phyloP scores from a whole-genome alignment of 1,140 invertebrate genomes.

The Drosophila suzukii region DNA sequence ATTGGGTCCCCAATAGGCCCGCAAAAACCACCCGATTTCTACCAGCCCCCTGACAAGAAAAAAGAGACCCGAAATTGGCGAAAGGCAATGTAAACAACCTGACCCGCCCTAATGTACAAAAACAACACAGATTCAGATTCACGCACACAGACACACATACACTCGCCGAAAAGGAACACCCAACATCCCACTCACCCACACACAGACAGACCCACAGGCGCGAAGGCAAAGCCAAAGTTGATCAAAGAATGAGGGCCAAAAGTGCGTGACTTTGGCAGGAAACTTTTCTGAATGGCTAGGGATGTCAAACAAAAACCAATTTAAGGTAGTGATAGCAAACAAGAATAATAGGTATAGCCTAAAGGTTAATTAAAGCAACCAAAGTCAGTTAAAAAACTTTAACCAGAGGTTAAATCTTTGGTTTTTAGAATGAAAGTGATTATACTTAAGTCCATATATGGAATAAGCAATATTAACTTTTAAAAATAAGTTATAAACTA shows the following conservation, averaged over 20 bases:
- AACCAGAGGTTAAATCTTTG: too few relatives aligned
- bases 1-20: constrained; percentile 52
- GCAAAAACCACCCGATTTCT: constrained; percentile 8
- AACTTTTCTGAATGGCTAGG: constrained; percentile 39
- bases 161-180: neutral
- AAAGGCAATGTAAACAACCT: constrained; percentile 66
- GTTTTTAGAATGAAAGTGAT: too few relatives aligned
- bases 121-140: constrained; percentile 24
- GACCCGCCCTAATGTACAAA: constrained; percentile 77
- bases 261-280: constrained; percentile 66
- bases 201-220: constrained; percentile 7
- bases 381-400: too few relatives aligned
- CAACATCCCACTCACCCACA: constrained; percentile 7
- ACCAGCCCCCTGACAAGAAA: neutral
- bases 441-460: too few relatives aligned
- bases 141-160: constrained; percentile 6
- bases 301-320: constrained; percentile 9
- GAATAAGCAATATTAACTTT: too few relatives aligned
- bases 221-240: constrained; percentile 52
- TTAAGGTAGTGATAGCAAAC: neutral
- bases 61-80: constrained; percentile 15
- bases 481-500: too few relatives aligned
- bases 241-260: constrained; percentile 66
- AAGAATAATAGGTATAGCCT: too few relatives aligned
- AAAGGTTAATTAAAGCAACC: neutral